These are phyloP conservation scores for Poeciliopsis infans DNA, from an alignment of 2,797 vertebrate species.

Conservation along the genomic window DNA sequence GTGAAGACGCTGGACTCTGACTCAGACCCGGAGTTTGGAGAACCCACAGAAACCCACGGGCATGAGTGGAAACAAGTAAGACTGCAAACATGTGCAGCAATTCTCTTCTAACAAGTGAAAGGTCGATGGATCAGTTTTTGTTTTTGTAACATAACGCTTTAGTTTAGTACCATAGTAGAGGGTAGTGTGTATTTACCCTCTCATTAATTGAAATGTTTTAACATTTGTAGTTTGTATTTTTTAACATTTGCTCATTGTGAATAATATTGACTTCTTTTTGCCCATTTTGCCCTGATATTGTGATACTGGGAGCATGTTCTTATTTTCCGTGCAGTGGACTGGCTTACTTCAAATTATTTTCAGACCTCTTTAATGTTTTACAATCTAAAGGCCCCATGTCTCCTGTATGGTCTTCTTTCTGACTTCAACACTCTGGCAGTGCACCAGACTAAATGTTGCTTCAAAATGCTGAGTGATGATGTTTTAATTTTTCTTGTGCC, in stretches of 20 bases:
- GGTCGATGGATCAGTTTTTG: neutral
- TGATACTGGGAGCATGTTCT: neutral
- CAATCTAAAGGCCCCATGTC: neutral
- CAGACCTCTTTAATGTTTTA: neutral
- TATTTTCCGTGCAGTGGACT: neutral
- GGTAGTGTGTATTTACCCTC: neutral
- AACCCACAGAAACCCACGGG: conserved; percentile 81
- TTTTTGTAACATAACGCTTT: neutral
- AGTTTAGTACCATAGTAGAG: too few relatives aligned
- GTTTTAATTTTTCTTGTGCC: neutral
- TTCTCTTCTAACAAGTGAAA: neutral
- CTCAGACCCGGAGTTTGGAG: conserved; percentile 48
- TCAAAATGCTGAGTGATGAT: neutral
- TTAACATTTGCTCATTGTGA: neutral
- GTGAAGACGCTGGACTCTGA: conserved; percentile 49
- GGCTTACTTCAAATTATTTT: neutral
- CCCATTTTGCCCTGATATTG: neutral
- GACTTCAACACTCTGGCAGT: neutral
- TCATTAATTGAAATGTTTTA: neutral
- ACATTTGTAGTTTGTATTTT: neutral
- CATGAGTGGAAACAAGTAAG: conserved; percentile 70
- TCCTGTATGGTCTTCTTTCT: neutral
- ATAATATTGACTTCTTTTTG: neutral
- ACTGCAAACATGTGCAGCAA: neutral
- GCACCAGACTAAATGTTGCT: neutral